Percentiles rank a stretch among this genome's conserved stretches.
Conservation (phyloP, 1,140 invertebrate species). For the Whitmania pigra region DNA sequence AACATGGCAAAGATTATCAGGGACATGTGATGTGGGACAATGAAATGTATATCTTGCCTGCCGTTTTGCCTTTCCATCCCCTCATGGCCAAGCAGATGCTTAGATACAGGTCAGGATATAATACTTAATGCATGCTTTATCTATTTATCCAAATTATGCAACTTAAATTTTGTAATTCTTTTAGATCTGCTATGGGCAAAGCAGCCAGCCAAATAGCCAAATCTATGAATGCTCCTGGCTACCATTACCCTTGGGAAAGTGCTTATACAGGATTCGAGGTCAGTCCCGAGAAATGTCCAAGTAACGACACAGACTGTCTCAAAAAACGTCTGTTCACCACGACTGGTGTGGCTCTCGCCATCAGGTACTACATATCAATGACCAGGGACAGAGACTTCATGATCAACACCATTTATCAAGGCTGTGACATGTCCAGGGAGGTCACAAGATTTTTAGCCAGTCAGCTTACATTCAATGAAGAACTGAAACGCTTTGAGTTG, state of each 20-base stretch:
- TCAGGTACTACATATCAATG: conserved; percentile 23
- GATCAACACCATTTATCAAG: conserved; percentile 21
- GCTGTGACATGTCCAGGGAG: conserved; percentile 23
- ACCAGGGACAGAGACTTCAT: conserved; percentile 24
- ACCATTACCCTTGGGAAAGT: conserved; percentile 23
- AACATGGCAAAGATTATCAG: conserved; percentile 20
- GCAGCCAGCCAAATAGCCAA: conserved; percentile 14
- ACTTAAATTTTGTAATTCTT: background rate
- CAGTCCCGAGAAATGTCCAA: background rate
- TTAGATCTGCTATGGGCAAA: conserved; percentile 14
- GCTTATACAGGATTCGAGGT: conserved; percentile 22
- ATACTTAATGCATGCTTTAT: background rate
- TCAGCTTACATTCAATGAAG: conserved; percentile 15
- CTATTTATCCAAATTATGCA: background rate
- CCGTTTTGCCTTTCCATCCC: conserved; percentile 23
- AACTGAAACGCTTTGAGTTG: conserved; percentile 17
- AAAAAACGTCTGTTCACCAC: conserved; percentile 18
- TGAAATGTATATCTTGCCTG: conserved; percentile 24
- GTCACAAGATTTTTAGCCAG: conserved; percentile 21
- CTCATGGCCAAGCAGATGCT: conserved; percentile 17
- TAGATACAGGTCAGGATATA: conserved; percentile 17
- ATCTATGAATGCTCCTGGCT: conserved; percentile 10
- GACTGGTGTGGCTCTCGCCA: conserved; percentile 18
- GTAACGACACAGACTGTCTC: conserved; percentile 15
- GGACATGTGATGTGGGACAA: conserved; percentile 26